Conservation (phyloP, 2,113 vertebrate species). For the Nothocercus julius region DNA sequence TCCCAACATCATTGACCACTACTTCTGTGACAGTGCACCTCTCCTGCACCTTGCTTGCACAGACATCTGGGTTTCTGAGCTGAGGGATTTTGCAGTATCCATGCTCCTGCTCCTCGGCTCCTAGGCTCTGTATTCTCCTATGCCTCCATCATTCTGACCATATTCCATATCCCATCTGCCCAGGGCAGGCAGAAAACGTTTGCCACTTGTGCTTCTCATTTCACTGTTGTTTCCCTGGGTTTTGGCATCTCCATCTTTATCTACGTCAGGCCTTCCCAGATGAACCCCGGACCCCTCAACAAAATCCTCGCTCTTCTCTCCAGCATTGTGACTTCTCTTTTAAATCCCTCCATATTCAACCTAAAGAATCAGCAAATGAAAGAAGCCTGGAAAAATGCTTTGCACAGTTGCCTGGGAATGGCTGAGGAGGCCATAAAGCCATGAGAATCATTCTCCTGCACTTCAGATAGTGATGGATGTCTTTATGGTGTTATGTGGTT, state of each 20-base stretch:
- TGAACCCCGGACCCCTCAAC: not conserved
- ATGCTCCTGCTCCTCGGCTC: slow-evolving; percentile 1
- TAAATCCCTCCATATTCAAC: slow-evolving; percentile 39
- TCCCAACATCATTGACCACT: not conserved
- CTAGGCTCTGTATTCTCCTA: not conserved
- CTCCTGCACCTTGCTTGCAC: slow-evolving; percentile 16
- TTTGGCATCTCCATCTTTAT: slow-evolving; percentile 4
- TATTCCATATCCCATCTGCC: not conserved
- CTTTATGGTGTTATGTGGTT: no score
- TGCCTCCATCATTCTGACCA: not conserved
- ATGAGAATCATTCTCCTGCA: not conserved
- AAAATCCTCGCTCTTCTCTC: not conserved
- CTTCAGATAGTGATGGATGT: no score
- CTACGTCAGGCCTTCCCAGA: not conserved
- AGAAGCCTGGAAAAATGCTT: not conserved
- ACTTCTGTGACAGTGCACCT: slow-evolving; percentile 29
- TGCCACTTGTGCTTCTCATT: not conserved
- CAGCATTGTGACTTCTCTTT: not conserved
- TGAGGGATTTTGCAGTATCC: not conserved
- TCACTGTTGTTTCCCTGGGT: not conserved
- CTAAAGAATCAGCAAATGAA: not conserved
- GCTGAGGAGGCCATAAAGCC: not conserved
- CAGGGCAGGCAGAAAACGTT: not conserved
- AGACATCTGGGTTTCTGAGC: not conserved
- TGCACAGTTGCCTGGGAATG: not conserved